Percentiles rank a stretch among this genome's conserved stretches.
Conservation (phyloP, 2,113 vertebrate species). For the Bubo scandiacus region DNA sequence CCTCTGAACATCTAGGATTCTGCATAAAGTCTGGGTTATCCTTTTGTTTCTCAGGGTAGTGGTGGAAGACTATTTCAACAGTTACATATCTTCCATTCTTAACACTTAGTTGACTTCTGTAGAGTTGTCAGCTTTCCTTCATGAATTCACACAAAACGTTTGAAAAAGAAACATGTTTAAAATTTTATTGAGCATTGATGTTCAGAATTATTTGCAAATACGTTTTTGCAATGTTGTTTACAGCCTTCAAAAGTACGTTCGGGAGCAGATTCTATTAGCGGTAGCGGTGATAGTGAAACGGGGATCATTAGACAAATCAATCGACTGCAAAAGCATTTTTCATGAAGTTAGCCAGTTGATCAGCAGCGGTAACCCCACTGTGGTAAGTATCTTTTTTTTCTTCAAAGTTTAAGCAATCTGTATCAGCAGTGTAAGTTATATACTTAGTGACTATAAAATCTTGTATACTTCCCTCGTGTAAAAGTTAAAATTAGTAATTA, state of each 20-base stretch:
- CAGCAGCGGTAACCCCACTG: constrained; percentile 94
- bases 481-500: not conserved
- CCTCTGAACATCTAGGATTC: not conserved
- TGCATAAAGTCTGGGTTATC: not conserved
- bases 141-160: not conserved
- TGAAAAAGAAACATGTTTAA: not conserved
- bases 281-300: constrained; percentile 98
- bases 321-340: constrained; percentile 97
- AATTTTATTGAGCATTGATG: not conserved
- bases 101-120: not conserved
- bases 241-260: constrained; percentile 97
- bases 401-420: not conserved
- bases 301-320: constrained; percentile 95
- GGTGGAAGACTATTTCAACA: not conserved
- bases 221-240: constrained; percentile 55
- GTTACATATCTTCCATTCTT: not conserved
- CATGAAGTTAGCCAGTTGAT: constrained; percentile 97
- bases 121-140: not conserved
- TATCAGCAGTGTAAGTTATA: not conserved
- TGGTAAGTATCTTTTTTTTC: constrained; percentile 81
- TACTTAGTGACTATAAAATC: not conserved
- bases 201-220: not conserved
- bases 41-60: not conserved
- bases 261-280: constrained; percentile 96
- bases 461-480: not conserved